Conservation (phyloP, 1,140 invertebrate genomes). For the Euura lappo region DNA sequence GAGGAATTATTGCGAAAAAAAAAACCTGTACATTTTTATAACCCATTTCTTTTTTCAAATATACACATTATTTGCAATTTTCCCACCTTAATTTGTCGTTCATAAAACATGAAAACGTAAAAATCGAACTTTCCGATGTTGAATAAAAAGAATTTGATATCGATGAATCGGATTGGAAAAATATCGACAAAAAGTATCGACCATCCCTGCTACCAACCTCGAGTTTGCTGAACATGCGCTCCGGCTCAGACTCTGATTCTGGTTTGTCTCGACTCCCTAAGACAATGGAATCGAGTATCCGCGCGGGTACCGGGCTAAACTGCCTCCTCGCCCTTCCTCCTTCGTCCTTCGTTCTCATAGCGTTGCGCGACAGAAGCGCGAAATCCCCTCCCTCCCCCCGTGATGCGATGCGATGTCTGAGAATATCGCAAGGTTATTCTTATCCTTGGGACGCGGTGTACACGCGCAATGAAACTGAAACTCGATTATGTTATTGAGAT, state of each 20-base stretch:
- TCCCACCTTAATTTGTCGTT: neutral
- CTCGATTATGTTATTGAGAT: too few species aligned
- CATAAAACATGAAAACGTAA: neutral
- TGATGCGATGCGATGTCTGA: neutral
- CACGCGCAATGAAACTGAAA: too few species aligned
- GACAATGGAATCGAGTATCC: conserved; percentile 1
- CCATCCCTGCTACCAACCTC: neutral
- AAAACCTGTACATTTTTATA: neutral
- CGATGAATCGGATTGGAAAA: too few species aligned
- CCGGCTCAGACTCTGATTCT: neutral
- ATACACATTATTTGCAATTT: neutral
- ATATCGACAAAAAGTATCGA: too few species aligned
- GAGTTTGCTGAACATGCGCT: neutral
- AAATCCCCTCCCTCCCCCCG: neutral
- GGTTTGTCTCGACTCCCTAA: neutral
- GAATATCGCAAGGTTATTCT: too few species aligned
- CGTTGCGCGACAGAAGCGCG: conserved; percentile 1
- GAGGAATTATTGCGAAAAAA: too few species aligned
- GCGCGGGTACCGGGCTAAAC: neutral
- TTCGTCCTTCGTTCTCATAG: neutral
- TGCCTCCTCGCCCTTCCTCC: neutral
- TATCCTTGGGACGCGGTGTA: too few species aligned
- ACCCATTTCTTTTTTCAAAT: neutral
- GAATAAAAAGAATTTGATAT: too few species aligned
- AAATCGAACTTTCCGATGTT: neutral